Percentiles rank a stretch among this genome's conserved stretches.
phyloP scores from a whole-genome alignment of 92 coral and sea anemone genomes.

The Porites cylindrica region DNA sequence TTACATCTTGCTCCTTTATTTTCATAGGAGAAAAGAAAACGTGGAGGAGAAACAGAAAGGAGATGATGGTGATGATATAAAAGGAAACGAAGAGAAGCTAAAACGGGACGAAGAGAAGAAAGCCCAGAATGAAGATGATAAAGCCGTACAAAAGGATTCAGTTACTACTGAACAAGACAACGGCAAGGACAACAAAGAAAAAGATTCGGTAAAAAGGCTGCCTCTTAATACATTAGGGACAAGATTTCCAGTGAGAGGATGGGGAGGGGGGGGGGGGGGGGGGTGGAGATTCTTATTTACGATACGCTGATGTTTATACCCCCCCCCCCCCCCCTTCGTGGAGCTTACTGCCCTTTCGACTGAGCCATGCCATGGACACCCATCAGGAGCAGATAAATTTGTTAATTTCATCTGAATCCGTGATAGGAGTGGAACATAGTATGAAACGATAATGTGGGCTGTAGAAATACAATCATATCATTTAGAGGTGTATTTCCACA shows the following conservation, averaged over 20 bases:
- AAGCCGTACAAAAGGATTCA: background rate
- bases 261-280: background rate
- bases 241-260: background rate
- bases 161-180: background rate
- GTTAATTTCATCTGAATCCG: too few species aligned
- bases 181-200: background rate
- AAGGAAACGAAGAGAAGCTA: conserved; percentile 20
- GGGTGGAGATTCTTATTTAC: background rate
- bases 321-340: too few species aligned
- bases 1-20: too few species aligned
- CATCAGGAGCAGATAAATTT: too few species aligned
- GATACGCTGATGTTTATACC: background rate
- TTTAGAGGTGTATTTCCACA: too few species aligned
- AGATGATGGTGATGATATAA: conserved; percentile 1
- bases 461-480: too few species aligned
- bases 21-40: conserved; percentile 24
- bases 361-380: too few species aligned
- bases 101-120: background rate
- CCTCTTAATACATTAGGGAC: background rate
- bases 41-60: background rate
- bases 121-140: background rate
- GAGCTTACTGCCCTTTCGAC: too few species aligned
- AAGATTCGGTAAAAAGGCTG: background rate
- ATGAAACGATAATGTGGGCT: too few species aligned
- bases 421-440: too few species aligned